phyloP scores from a whole-genome alignment of 2,888 invertebrate genomes.

The Pantelozetes paolii region DNA sequence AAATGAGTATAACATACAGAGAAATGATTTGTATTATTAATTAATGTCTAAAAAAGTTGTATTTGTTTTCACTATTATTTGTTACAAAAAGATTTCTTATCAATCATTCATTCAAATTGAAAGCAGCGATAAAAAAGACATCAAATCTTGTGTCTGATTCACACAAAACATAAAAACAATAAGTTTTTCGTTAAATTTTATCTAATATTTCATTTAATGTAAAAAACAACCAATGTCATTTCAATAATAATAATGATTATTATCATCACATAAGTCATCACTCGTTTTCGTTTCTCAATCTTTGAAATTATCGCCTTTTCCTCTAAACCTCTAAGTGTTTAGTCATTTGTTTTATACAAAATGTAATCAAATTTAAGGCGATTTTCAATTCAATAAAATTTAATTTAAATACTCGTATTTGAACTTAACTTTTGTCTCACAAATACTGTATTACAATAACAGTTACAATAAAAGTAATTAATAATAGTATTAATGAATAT shows the following conservation, averaged over 20 bases:
- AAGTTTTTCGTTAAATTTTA: not conserved
- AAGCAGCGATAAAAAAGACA: conserved; percentile 34
- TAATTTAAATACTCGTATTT: conserved; percentile 5
- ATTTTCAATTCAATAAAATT: not conserved
- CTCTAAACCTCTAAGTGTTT: not conserved
- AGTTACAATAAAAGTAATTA: too few relatives aligned
- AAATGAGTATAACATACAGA: conserved; percentile 37
- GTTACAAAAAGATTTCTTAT: not conserved
- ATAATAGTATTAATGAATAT: not conserved
- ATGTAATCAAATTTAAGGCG: conserved; percentile 3
- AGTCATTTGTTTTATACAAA: not conserved
- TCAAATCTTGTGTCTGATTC: not conserved
- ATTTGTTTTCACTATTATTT: not conserved
- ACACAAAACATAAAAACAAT: not conserved
- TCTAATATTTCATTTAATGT: not conserved
- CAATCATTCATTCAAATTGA: not conserved
- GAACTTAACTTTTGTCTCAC: not conserved
- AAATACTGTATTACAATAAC: not conserved
- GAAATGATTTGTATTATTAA: conserved; percentile 26
- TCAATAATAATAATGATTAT: conserved; percentile 25
- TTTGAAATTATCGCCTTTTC: conserved; percentile 13
- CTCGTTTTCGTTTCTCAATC: not conserved
- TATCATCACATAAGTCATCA: conserved; percentile 29
- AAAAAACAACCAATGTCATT: conserved; percentile 14
- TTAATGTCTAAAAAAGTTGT: conserved; percentile 19